Percentiles rank a stretch among this genome's conserved stretches.
Evolutionary conservation across 2,113 vertebrate genomes (phyloP).

Genomic region (Lamprotornis superbus): DNA sequence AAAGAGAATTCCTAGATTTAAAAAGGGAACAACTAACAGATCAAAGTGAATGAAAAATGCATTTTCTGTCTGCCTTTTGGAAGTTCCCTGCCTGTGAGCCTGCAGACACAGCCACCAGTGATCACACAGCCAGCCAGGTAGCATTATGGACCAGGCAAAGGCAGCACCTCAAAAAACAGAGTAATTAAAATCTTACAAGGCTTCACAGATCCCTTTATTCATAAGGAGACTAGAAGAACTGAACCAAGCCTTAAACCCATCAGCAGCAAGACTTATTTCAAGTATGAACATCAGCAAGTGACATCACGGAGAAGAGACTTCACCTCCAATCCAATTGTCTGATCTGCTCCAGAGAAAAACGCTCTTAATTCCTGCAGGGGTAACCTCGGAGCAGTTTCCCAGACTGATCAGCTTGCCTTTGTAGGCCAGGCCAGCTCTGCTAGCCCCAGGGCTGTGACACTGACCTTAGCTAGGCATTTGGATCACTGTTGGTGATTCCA

Average conservation of each 20-base stretch:
- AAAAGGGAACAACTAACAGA: neutral
- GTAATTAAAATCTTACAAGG: neutral
- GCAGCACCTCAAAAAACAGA: neutral
- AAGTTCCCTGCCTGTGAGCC: neutral
- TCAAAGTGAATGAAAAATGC: neutral
- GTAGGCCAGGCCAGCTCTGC: neutral
- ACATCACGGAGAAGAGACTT: neutral
- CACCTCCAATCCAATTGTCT: conserved; percentile 25
- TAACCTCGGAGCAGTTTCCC: conserved; percentile 4
- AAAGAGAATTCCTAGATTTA: neutral
- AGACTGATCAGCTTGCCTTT: neutral
- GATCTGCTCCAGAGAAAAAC: conserved; percentile 12
- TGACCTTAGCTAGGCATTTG: neutral
- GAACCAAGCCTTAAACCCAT: neutral
- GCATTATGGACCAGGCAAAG: neutral
- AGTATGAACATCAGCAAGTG: neutral
- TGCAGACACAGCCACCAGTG: too few relatives aligned
- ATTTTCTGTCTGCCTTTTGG: neutral
- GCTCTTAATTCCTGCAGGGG: neutral
- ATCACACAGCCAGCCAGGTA: neutral
- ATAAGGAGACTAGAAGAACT: neutral
- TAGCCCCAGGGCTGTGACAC: neutral
- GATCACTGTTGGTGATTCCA: neutral
- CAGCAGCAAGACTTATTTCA: neutral
- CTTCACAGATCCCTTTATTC: neutral